Percentiles rank a stretch among this genome's conserved stretches.
Conservation (phyloP, 92 coral and sea anemone genomes). For the Parazoanthus atlanticus region DNA sequence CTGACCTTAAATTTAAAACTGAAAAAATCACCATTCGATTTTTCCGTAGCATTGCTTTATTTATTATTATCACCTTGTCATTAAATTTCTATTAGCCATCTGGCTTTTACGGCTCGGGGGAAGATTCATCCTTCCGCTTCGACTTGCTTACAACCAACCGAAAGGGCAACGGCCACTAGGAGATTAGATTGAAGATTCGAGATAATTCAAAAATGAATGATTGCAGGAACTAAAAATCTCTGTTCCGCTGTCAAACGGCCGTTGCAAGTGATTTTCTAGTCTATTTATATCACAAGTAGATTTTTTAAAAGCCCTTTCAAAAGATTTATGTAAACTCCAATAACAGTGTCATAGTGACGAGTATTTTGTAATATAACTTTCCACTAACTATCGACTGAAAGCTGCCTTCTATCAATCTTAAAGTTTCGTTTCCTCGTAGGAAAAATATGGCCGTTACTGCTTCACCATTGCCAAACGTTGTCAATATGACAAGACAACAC, state of each 20-base stretch:
- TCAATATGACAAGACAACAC: conserved; percentile 10
- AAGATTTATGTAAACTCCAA: neutral
- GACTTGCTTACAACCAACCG: neutral
- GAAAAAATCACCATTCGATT: conserved; percentile 11
- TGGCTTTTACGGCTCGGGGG: conserved; percentile 27
- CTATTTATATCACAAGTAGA: conserved; percentile 27
- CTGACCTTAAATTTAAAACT: neutral
- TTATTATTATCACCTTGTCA: conserved; percentile 23
- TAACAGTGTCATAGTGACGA: neutral
- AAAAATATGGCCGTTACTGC: neutral
- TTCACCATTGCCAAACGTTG: neutral
- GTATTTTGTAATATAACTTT: neutral
- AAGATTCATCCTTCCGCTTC: conserved; percentile 27
- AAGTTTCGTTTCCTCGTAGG: neutral
- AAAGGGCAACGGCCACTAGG: neutral
- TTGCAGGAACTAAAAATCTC: conserved; percentile 22
- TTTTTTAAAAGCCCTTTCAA: conserved; percentile 5
- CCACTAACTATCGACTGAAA: neutral
- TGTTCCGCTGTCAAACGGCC: conserved; percentile 39
- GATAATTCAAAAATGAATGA: conserved; percentile 31
- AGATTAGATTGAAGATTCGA: conserved; percentile 34
- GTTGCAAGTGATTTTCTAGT: conserved; percentile 6
- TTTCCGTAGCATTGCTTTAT: conserved; percentile 1
- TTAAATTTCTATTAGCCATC: conserved; percentile 42
- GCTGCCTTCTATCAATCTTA: neutral